Percentiles rank a stretch among this genome's conserved stretches.
Conservation (phyloP, 2,797 vertebrate species). For the Cryptoprocta ferox region DNA sequence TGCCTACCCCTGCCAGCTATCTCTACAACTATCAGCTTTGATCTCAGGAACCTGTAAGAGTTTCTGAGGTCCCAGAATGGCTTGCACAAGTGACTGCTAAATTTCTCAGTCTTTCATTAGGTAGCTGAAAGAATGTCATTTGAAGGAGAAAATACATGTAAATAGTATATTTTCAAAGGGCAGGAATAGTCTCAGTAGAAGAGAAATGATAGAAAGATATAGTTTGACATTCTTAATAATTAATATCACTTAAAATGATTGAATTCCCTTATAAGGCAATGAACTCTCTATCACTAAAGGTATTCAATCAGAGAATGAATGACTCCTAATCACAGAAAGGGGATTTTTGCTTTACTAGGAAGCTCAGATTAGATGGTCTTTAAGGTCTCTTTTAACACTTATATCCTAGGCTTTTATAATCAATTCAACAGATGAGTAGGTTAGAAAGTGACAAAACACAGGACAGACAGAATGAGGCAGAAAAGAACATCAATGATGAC, state of each 20-base stretch:
- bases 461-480: not conserved
- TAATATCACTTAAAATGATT: slow-evolving; percentile 11
- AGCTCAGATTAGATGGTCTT: not conserved
- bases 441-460: slow-evolving; percentile 37
- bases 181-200: not conserved
- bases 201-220: slow-evolving; percentile 3
- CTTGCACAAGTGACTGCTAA: not conserved
- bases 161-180: not conserved
- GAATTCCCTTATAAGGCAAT: not conserved
- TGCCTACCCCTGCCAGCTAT: not conserved
- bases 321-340: not conserved
- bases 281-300: not conserved
- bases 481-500: not conserved
- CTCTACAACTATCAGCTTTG: not conserved
- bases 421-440: not conserved
- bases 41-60: not conserved
- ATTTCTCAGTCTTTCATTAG: not conserved
- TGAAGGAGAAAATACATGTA: not conserved
- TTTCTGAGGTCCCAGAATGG: slow-evolving; percentile 31
- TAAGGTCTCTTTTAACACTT: slow-evolving; percentile 2
- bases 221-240: slow-evolving; percentile 30
- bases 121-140: not conserved
- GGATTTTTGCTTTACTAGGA: not conserved
- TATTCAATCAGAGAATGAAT: slow-evolving; percentile 16
- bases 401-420: not conserved